Base-by-base conservation (phyloP, 2,888 invertebrate genomes). In the Rhogogaster chlorosoma region DNA sequence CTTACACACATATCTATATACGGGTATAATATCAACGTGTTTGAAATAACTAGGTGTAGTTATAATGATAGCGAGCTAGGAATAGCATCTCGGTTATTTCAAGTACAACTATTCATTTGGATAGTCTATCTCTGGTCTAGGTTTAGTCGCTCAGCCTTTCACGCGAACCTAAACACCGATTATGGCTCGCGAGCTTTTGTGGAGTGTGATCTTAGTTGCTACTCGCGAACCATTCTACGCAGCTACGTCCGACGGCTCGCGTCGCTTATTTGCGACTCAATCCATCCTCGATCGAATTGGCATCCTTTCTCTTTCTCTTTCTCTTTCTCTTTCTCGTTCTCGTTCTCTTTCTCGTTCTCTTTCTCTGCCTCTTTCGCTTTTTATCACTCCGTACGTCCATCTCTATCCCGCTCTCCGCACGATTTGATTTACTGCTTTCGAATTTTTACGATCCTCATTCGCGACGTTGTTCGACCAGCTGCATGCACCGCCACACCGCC, bases 351-450 rank as follows among this genome's bases (percentile, higher is more conserved):
- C 29, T n/a, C n/a, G n/a, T n/a, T 75, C 42, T 22, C 26, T 75
- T 6, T 75, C 29, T 15, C 49, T 75, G 18, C 26, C 49, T 26
- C 49, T 45, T 26, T 22, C 29, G 2, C 42, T 22, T 32, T 70
- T 36, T 32, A 32, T 70, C 70, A 22, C 71, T 36, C 71, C n/a
- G 38, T 70, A 61, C 10, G 15, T 12, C 18, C 45, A 18, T 77
- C 29, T 53, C 29, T 15, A 32, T 49, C 53, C 29, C 77, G 29
- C 29, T 45, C 38, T 38, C 29, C 18, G 61, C 22, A 61, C 67
- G 26, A 64, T 83, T 83, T 64, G 45, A 83, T 83, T 70, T 49
- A 83, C 83, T 67, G 22, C 67, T 83, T 83, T 83, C 67, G 15
- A 83, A 67, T 83, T 64, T 80, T 80, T 80, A 80, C 80, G 80